A percentile compares a stretch with the other conserved stretches of the same genome.
These are phyloP conservation scores for Argynnis bischoffii DNA, from an alignment of 2,888 invertebrate genomes.

Conservation along the genomic window DNA sequence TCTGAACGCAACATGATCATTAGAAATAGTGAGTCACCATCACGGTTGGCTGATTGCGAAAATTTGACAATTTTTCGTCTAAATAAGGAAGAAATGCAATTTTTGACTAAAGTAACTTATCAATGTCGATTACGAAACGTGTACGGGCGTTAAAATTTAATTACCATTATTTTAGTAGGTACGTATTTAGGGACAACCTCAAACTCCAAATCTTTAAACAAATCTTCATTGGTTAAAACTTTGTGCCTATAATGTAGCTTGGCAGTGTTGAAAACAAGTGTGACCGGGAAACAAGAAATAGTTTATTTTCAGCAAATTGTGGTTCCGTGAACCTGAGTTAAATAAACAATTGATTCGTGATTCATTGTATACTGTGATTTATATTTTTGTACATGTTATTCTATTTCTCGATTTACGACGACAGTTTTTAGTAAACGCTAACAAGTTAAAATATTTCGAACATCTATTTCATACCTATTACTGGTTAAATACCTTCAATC, in stretches of 20 bases:
- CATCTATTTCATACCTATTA: not conserved
- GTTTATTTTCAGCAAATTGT: slow-evolving; percentile 61
- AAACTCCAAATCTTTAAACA: not conserved
- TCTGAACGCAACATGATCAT: slow-evolving; percentile 26
- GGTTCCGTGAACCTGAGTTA: slow-evolving; percentile 58
- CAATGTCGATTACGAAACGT: no score
- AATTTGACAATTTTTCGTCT: slow-evolving; percentile 63
- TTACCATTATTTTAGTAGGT: not conserved
- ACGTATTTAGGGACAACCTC: not conserved
- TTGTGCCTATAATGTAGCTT: slow-evolving; percentile 30
- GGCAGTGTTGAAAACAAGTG: slow-evolving; percentile 42
- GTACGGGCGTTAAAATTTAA: no score
- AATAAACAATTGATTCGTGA: slow-evolving; percentile 55
- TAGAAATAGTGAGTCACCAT: slow-evolving; percentile 57
- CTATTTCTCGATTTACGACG: slow-evolving; percentile 27
- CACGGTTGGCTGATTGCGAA: slow-evolving; percentile 74
- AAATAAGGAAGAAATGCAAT: slow-evolving; percentile 22
- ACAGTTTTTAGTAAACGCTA: slow-evolving; percentile 26
- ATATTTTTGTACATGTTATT: slow-evolving; percentile 37
- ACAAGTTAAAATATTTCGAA: not conserved
- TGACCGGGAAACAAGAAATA: slow-evolving; percentile 54
- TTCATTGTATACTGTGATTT: slow-evolving; percentile 45
- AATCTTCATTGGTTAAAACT: slow-evolving; percentile 1
- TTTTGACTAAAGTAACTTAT: slow-evolving; percentile 5
- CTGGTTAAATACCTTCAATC: no score